These are phyloP conservation scores for Cyclargus thomasi DNA, from an alignment of 1,140 invertebrate genomes.

Conservation along the genomic window DNA sequence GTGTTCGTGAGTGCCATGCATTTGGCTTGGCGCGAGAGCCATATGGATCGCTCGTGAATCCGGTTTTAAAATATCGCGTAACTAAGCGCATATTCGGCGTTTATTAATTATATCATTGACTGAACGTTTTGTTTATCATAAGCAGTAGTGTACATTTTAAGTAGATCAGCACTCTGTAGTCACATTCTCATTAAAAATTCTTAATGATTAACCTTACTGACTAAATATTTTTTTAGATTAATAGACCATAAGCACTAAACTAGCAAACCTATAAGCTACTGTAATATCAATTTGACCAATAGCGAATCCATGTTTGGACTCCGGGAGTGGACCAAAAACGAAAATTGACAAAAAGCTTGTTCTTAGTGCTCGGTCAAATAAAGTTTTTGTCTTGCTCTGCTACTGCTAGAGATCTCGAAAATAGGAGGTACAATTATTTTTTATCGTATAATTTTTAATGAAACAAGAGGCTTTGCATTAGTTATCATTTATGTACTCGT, in stretches of 20 bases:
- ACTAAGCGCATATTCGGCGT: not conserved
- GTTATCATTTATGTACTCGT: not conserved
- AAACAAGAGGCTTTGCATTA: not conserved
- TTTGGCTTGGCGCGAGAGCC: no score
- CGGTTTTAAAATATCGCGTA: no score
- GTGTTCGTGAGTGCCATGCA: no score
- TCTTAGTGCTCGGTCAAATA: not conserved
- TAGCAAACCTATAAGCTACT: no score
- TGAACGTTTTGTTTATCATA: constrained; percentile 1
- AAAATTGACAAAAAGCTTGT: not conserved
- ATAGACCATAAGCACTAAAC: not conserved
- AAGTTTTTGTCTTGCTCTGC: not conserved
- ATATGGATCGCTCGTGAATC: no score
- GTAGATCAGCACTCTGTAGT: not conserved
- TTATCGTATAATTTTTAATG: not conserved
- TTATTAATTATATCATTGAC: constrained; percentile 2
- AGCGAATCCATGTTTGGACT: not conserved
- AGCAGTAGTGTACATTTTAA: not conserved
- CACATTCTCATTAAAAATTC: not conserved
- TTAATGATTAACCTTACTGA: not conserved
- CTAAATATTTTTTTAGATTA: not conserved
- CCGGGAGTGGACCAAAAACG: not conserved
- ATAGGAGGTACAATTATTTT: not conserved
- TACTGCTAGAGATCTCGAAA: not conserved
- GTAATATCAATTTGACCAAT: not conserved